Evolutionary conservation across 2,113 vertebrate genomes (phyloP).

Genomic region (Sturnus vulgaris): DNA sequence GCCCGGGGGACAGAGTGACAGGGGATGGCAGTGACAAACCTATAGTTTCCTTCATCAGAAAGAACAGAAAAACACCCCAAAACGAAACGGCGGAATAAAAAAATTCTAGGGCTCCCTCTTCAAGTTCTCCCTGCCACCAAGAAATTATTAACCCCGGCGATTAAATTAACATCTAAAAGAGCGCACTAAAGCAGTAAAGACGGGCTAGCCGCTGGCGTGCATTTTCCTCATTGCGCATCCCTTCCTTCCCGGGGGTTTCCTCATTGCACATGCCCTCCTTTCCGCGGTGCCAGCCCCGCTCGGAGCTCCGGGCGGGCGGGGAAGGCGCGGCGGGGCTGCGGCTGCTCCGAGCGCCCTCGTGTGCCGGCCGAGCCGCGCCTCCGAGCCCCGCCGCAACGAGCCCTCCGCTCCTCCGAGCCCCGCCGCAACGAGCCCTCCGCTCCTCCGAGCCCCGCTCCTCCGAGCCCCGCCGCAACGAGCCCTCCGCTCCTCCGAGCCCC

Average conservation of each 20-base stretch:
- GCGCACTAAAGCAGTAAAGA: background rate
- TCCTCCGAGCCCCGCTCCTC: no score
- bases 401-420: background rate
- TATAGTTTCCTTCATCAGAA: background rate
- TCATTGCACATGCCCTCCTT: accelerated
- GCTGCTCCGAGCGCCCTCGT: constrained; percentile 12
- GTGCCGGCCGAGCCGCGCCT: background rate
- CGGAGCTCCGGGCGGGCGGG: background rate
- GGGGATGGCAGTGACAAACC: background rate
- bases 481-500: background rate
- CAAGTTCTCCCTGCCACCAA: background rate
- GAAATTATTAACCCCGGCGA: background rate
- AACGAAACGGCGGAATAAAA: background rate
- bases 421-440: no score
- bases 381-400: no score
- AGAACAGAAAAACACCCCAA: background rate
- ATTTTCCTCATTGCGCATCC: background rate
- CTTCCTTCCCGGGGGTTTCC: background rate
- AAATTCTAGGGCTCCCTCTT: accelerated
- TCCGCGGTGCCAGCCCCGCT: background rate
- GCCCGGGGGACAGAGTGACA: no score
- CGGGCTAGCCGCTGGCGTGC: background rate
- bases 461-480: no score
- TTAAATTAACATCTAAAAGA: background rate
- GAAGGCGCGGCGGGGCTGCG: background rate